These are phyloP conservation scores for Plotosus lineatus DNA, from an alignment of 2,113 vertebrate genomes.

Conservation along the genomic window DNA sequence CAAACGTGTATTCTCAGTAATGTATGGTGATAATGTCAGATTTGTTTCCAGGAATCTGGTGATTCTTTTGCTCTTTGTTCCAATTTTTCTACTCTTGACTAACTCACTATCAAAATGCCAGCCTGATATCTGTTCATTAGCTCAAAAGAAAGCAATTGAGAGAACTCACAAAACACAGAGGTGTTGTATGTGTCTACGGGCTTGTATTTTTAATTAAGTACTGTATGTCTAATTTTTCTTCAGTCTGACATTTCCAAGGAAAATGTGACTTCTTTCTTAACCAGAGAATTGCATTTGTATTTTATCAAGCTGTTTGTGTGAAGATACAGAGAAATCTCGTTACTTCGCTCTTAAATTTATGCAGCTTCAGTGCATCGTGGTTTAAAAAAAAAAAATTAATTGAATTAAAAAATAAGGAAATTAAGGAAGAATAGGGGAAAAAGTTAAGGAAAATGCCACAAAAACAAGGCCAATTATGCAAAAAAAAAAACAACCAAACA, in stretches of 20 bases:
- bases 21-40: constrained; percentile 19
- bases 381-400: too few species aligned
- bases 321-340: too few species aligned
- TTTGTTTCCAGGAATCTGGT: constrained; percentile 9
- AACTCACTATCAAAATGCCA: background rate
- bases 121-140: background rate
- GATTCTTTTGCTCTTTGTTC: constrained; percentile 3
- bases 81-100: background rate
- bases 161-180: background rate
- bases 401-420: too few species aligned
- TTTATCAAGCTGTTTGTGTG: background rate
- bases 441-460: too few species aligned
- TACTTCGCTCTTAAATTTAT: too few species aligned
- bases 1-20: constrained; percentile 9
- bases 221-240: background rate
- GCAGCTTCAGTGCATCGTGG: too few species aligned
- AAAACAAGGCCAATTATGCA: too few species aligned
- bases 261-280: background rate
- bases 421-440: too few species aligned
- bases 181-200: background rate
- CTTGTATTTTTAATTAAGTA: background rate
- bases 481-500: too few species aligned
- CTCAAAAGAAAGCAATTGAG: background rate
- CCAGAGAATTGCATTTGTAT: background rate
- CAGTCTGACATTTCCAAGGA: background rate